Percentiles rank a stretch among this genome's conserved stretches.
Evolutionary conservation across 2,888 invertebrate genomes (phyloP).

Genomic region (Leucophenga maculata): DNA sequence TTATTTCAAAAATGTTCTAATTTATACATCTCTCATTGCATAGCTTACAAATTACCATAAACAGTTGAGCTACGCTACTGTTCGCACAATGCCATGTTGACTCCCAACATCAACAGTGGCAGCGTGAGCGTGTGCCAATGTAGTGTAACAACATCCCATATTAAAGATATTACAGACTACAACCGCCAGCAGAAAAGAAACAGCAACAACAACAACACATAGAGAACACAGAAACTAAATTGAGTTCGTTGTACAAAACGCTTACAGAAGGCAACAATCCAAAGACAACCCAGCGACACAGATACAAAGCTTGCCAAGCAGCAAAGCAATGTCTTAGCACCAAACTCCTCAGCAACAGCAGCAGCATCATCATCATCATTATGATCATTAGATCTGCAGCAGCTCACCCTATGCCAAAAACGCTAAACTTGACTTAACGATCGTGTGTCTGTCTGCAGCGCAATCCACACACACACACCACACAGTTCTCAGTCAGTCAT

Average conservation of each 20-base stretch:
- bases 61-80: too few species aligned
- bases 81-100: neutral
- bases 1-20: too few species aligned
- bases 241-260: slow-evolving; percentile 65
- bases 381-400: slow-evolving; percentile 2
- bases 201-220: slow-evolving; percentile 50
- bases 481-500: slow-evolving; percentile 49
- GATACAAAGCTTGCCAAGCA: neutral
- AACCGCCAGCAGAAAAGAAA: slow-evolving; percentile 40
- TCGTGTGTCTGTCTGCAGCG: slow-evolving; percentile 70
- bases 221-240: slow-evolving; percentile 56
- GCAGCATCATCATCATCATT: neutral
- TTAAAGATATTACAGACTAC: slow-evolving; percentile 67
- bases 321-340: neutral
- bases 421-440: slow-evolving; percentile 60
- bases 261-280: slow-evolving; percentile 28
- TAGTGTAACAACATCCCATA: slow-evolving; percentile 69
- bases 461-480: slow-evolving; percentile 23
- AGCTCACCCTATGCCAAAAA: slow-evolving; percentile 17
- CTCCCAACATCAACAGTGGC: slow-evolving; percentile 61
- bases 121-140: slow-evolving; percentile 71
- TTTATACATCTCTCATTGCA: too few species aligned
- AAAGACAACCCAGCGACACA: neutral
- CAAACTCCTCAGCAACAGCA: neutral
- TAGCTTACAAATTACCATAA: too few species aligned